Evolutionary conservation across 2,888 invertebrate genomes (phyloP).

Genomic region (Laspeyria flexula): DNA sequence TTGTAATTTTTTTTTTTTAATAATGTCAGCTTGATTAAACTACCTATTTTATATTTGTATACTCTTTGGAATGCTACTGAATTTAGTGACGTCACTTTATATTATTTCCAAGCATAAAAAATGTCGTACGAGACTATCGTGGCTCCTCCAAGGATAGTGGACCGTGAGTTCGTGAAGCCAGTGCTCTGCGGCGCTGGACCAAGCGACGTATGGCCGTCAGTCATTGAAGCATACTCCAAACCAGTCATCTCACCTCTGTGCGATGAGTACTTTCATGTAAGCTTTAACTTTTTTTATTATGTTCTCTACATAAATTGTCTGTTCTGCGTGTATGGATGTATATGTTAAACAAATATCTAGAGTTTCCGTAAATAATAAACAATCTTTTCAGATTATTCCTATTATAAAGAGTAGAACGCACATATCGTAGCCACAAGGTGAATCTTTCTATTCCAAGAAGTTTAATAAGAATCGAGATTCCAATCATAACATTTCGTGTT

Average conservation of each 20-base stretch:
- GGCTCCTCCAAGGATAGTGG: slow-evolving; percentile 62
- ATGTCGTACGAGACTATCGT: slow-evolving; percentile 57
- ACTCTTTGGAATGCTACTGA: no score
- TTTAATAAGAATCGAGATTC: slow-evolving; percentile 32
- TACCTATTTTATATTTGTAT: no score
- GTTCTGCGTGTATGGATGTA: no score
- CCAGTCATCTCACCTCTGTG: slow-evolving; percentile 68
- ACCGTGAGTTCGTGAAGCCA: slow-evolving; percentile 62
- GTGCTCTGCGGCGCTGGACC: slow-evolving; percentile 77
- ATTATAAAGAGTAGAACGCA: slow-evolving; percentile 38
- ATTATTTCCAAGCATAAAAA: slow-evolving; percentile 10
- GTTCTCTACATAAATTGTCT: no score
- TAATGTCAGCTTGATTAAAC: no score
- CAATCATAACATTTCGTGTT: slow-evolving; percentile 24
- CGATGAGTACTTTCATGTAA: slow-evolving; percentile 70
- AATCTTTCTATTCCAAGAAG: slow-evolving; percentile 47
- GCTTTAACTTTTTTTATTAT: no score
- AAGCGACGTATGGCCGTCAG: slow-evolving; percentile 71
- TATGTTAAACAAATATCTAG: no score
- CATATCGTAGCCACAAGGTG: slow-evolving; percentile 45
- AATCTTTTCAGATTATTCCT: slow-evolving; percentile 17
- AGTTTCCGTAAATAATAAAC: no score
- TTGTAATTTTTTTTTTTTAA: no score
- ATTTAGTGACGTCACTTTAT: no score
- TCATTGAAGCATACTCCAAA: slow-evolving; percentile 60